Conservation (phyloP, 2,113 vertebrate species). For the Phalacrocorax brasilianus region DNA sequence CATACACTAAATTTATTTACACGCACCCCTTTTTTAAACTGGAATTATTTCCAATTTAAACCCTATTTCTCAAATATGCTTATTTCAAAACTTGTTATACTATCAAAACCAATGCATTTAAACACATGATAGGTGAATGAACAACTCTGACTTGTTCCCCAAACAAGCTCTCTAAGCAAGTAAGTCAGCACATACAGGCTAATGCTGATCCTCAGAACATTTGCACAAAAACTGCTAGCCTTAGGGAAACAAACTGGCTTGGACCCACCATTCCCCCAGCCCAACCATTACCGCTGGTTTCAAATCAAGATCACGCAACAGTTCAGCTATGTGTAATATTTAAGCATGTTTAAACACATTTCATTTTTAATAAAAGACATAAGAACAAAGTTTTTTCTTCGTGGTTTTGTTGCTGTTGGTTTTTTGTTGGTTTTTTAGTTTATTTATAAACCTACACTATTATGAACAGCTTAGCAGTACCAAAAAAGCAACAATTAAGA, state of each 20-base stretch:
- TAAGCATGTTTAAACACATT: not conserved
- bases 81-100: not conserved
- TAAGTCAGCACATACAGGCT: not conserved
- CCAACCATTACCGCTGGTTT: not conserved
- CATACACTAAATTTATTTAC: not conserved
- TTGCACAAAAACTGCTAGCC: not conserved
- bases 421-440: not conserved
- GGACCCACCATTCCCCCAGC: not conserved
- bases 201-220: not conserved
- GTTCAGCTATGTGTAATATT: not conserved
- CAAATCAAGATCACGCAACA: not conserved
- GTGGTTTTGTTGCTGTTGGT: not conserved
- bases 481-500: not conserved
- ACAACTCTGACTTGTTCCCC: not conserved
- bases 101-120: not conserved
- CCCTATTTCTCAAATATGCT: not conserved
- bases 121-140: fast-evolving
- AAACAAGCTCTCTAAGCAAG: not conserved
- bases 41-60: not conserved
- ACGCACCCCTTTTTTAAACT: not conserved
- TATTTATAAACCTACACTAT: not conserved
- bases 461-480: not conserved
- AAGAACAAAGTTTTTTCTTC: fast-evolving
- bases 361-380: not conserved
- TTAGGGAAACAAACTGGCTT: not conserved